Conservation (phyloP, 2,113 vertebrate species). For the Cisticola juncidis region DNA sequence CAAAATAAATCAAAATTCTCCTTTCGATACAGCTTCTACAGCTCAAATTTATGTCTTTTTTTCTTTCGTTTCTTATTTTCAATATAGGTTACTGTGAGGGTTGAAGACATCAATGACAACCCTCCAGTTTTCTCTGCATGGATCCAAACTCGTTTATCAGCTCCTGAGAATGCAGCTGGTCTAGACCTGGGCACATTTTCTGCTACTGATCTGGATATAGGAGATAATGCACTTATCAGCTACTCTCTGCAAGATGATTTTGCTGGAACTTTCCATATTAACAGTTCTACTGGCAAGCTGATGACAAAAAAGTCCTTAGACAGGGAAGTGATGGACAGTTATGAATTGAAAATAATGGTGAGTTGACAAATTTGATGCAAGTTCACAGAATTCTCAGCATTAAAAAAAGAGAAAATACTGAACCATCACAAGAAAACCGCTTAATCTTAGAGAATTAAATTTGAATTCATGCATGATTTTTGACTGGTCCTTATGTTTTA, state of each 20-base stretch:
- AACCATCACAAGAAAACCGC: neutral
- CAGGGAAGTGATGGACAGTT: slow-evolving; percentile 43
- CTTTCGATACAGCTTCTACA: neutral
- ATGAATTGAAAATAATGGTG: slow-evolving; percentile 54
- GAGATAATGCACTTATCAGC: slow-evolving; percentile 33
- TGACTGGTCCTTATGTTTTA: neutral
- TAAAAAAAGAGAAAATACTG: neutral
- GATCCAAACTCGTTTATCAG: slow-evolving; percentile 33
- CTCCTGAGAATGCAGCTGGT: slow-evolving; percentile 15
- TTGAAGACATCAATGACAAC: slow-evolving; percentile 64
- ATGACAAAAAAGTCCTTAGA: slow-evolving; percentile 22
- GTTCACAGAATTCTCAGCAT: neutral
- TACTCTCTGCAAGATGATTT: slow-evolving; percentile 62
- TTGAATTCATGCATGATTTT: neutral
- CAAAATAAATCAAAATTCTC: neutral
- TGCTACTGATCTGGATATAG: slow-evolving; percentile 56
- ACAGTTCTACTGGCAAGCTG: slow-evolving; percentile 46
- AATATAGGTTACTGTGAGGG: slow-evolving; percentile 45
- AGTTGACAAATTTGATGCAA: neutral
- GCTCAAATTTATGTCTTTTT: neutral
- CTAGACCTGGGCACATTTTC: slow-evolving; percentile 38
- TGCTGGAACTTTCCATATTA: slow-evolving; percentile 23
- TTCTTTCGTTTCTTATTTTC: too few species aligned
- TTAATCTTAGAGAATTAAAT: neutral
- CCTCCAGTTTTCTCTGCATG: slow-evolving; percentile 32